Percentiles rank a stretch among this genome's conserved stretches.
Evolutionary conservation across 2,797 vertebrate genomes (phyloP).

Genomic region (Ficedula albicollis): DNA sequence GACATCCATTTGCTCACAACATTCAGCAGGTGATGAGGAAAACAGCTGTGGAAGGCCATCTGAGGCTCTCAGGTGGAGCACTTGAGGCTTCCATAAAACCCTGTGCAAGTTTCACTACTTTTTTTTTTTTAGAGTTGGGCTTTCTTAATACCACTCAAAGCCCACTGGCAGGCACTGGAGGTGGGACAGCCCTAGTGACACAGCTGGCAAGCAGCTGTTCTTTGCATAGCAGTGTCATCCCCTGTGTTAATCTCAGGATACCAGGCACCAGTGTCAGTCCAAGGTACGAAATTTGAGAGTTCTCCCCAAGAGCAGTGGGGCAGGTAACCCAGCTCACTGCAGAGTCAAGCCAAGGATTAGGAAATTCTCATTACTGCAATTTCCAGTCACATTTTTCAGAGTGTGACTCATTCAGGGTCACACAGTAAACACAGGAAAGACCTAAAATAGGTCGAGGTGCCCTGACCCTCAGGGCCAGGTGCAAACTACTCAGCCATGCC

Average conservation of each 20-base stretch:
- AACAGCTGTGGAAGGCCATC: background rate
- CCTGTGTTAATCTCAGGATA: background rate
- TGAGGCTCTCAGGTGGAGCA: background rate
- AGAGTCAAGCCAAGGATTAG: background rate
- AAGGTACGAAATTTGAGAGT: background rate
- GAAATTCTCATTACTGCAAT: conserved; percentile 3
- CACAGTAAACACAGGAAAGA: background rate
- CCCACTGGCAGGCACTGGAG: background rate
- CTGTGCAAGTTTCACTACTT: background rate
- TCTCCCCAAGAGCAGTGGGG: background rate
- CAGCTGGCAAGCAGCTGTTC: background rate
- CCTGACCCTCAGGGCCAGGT: conserved; percentile 16
- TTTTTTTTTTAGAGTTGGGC: background rate
- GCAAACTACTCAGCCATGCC: conserved; percentile 3
- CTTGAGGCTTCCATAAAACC: background rate
- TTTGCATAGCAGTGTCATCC: rapidly evolving
- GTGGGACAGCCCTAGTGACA: background rate
- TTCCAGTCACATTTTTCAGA: conserved; percentile 1
- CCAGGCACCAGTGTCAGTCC: background rate
- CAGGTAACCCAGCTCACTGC: background rate
- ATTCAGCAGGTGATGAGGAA: background rate
- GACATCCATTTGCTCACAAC: background rate
- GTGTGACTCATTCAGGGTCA: background rate
- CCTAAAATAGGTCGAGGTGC: background rate
- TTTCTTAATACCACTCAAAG: background rate